A percentile compares a stretch with the other conserved stretches of the same genome.
Evolutionary conservation across 2,888 invertebrate species (phyloP).

Genomic region (Sceliomorpha sp.): DNA sequence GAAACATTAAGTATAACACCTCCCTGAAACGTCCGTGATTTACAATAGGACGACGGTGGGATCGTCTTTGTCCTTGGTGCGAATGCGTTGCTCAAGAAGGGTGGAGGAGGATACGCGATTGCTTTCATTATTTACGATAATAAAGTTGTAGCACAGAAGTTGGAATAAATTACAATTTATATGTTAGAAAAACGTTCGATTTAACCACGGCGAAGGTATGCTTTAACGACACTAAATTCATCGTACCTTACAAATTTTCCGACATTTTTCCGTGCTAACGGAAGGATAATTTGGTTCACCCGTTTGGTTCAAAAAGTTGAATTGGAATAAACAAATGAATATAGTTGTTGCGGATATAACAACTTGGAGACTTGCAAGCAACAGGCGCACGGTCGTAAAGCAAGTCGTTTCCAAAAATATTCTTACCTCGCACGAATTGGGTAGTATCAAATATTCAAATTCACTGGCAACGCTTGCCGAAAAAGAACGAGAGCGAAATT

Average conservation of each 20-base stretch:
- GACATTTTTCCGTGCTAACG: too few species aligned
- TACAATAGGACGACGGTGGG: conserved; percentile 59
- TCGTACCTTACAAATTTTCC: too few species aligned
- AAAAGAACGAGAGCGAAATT: conserved; percentile 17
- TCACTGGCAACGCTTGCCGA: conserved; percentile 36
- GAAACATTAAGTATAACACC: conserved; percentile 59
- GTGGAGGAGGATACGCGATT: conserved; percentile 62
- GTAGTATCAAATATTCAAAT: conserved; percentile 24
- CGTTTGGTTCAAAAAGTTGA: too few species aligned
- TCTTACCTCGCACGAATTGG: conserved; percentile 33
- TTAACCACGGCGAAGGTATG: too few species aligned
- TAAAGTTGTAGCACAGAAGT: conserved; percentile 59
- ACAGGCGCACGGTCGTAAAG: too few species aligned
- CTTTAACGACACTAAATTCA: too few species aligned
- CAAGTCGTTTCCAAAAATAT: conserved; percentile 17
- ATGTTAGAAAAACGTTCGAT: conserved; percentile 21
- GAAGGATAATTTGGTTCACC: too few species aligned
- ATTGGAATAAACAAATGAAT: too few species aligned
- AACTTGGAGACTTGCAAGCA: too few species aligned
- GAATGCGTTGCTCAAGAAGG: conserved; percentile 59
- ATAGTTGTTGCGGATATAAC: too few species aligned
- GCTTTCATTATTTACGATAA: conserved; percentile 76
- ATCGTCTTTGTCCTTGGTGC: conserved; percentile 71
- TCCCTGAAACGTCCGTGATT: conserved; percentile 62
- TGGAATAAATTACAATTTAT: conserved; percentile 54